phyloP scores from a whole-genome alignment of 2,888 invertebrate genomes.

The Cataglyphis albicans region DNA sequence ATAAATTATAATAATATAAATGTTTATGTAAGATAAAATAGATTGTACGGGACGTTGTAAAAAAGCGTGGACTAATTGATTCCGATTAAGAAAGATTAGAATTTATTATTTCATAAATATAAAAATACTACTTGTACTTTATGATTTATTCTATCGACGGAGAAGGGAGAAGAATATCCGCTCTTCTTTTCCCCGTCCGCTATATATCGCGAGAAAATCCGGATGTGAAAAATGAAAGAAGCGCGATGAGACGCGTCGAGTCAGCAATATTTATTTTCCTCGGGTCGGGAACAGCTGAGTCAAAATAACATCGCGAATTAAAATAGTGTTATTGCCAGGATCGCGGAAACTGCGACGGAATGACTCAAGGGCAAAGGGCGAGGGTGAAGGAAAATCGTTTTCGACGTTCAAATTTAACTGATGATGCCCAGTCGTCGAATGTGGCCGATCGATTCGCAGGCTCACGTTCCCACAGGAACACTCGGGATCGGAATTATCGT shows the following conservation, averaged over 20 bases:
- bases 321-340: neutral
- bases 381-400: slow-evolving; percentile 62
- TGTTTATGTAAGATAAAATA: neutral
- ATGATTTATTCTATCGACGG: slow-evolving; percentile 18
- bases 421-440: slow-evolving; percentile 65
- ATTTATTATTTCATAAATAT: slow-evolving; percentile 32
- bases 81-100: neutral
- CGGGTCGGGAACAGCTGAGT: neutral
- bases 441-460: slow-evolving; percentile 49
- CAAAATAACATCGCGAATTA: slow-evolving; percentile 27
- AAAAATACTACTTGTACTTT: slow-evolving; percentile 21
- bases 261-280: slow-evolving; percentile 23
- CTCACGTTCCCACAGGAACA: slow-evolving; percentile 63
- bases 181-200: neutral
- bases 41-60: neutral
- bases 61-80: neutral
- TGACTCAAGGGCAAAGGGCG: neutral
- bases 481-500: slow-evolving; percentile 52
- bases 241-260: slow-evolving; percentile 4
- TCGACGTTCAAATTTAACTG: slow-evolving; percentile 71
- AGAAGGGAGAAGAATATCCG: neutral
- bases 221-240: slow-evolving; percentile 40
- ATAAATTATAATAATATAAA: neutral
- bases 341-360: neutral
- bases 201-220: slow-evolving; percentile 9